Base-by-base conservation (phyloP, 2,888 invertebrate species). In the Chouioia cunea region DNA sequence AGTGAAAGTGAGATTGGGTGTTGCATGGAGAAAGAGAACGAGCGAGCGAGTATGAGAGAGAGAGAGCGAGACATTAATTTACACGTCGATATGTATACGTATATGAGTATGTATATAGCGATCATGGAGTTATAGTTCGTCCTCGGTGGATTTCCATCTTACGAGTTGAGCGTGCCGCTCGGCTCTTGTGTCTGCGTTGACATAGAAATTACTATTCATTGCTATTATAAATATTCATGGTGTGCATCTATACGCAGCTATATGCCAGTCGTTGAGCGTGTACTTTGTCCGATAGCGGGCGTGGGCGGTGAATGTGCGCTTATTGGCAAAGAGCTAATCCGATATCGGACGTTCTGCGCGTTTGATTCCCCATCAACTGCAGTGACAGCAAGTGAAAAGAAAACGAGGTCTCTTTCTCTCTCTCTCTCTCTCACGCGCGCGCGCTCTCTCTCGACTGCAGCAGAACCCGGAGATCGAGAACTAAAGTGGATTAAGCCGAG, bases 221-320 rank as follows among this genome's bases (percentile, higher is more conserved):
- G 53, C 67, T 46, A n/a, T n/a, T n/a, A 67, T 71, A 71, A 67
- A 70, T 65, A 70, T 65, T 65, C 70, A 70, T 63, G 23, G 16
- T 3, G 47, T 10, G 10, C 36, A 8, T 14, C 8, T 8, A 8
- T 27, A 6, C 20, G 8, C 62, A 15, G 20, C 44, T 20, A n/a
- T n/a, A n/a, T n/a, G n/a, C n/a, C n/a, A n/a, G 16, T n/a, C 6
- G 52, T 43, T 16, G 23, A 27, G 14, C 52, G 22, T 58, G 36
- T 56, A 65, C 46, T 50, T 4, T 27, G n/a, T 4, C 23, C 50
- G 43, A 48, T 20, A 0, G 27, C 36, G 20, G 4, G 4, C 27
- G 27, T 6, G 27, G 27, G 6, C 3, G 27, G 6, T 27, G 27
- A 27, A 27, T 3, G 6, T 4, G 27, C n/a, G n/a, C n/a, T n/a